phyloP scores from a whole-genome alignment of 2,113 vertebrate genomes.

The Clupea harengus region DNA sequence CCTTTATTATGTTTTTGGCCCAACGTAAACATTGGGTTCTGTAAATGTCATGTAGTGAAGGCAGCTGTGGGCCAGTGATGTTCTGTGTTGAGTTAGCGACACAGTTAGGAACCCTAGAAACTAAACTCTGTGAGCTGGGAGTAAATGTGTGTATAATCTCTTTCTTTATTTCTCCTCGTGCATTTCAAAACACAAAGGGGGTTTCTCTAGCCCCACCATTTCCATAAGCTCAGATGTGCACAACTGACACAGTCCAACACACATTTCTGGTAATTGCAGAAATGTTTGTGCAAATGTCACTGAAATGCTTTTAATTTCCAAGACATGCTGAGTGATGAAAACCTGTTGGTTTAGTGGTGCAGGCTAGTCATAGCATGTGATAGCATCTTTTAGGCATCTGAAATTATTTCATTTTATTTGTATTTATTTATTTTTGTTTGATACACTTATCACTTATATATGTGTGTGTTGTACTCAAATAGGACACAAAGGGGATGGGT shows the following conservation, averaged over 20 bases:
- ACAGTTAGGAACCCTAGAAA: background rate
- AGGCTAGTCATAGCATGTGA: slow-evolving; percentile 47
- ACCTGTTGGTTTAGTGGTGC: slow-evolving; percentile 66
- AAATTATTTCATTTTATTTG: no score
- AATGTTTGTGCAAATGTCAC: slow-evolving; percentile 43
- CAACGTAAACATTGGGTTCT: no score
- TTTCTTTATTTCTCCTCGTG: background rate
- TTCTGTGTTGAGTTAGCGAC: no score
- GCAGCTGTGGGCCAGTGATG: no score
- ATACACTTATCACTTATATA: no score
- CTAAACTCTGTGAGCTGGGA: background rate
- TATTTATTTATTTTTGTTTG: no score
- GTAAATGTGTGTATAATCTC: background rate
- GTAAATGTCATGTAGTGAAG: no score
- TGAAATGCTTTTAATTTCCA: slow-evolving; percentile 66
- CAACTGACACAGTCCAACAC: background rate
- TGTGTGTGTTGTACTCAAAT: no score
- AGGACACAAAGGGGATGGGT: no score
- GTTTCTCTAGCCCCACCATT: background rate
- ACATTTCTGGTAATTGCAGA: slow-evolving; percentile 65
- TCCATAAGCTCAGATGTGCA: background rate
- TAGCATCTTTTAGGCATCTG: slow-evolving; percentile 44
- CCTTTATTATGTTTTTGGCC: no score
- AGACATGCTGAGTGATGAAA: slow-evolving; percentile 57
- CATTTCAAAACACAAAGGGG: background rate